Evolutionary conservation across 2,113 vertebrate genomes (phyloP).

Genomic region (Podiceps cristatus): DNA sequence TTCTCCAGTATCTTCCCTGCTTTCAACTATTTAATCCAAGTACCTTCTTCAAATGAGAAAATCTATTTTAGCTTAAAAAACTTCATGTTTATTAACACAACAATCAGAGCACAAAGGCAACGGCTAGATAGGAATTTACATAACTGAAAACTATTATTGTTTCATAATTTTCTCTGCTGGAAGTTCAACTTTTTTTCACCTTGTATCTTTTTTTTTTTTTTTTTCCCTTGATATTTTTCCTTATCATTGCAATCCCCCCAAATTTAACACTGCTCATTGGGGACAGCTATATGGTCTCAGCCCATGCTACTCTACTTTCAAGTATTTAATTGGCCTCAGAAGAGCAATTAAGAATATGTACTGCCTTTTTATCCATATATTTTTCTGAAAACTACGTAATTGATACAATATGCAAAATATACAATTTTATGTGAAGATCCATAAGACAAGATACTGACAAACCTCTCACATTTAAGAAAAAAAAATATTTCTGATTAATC

Average conservation of each 20-base stretch:
- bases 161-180: background rate
- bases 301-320: background rate
- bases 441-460: background rate
- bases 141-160: background rate
- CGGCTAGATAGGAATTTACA: background rate
- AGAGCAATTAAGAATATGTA: constrained; percentile 18
- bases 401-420: background rate
- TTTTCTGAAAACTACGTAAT: constrained; percentile 13
- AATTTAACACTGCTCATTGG: background rate
- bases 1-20: background rate
- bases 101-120: constrained; percentile 1
- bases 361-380: background rate
- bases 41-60: constrained; percentile 34
- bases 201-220: background rate
- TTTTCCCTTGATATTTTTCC: background rate
- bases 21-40: constrained; percentile 34
- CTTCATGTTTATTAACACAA: constrained; percentile 28
- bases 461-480: constrained; percentile 8
- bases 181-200: background rate
- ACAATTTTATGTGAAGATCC: background rate
- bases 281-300: background rate
- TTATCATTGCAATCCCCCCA: background rate
- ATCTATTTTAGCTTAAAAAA: background rate
- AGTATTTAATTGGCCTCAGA: constrained; percentile 32
- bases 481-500: background rate